These are phyloP conservation scores for Tapera naevia DNA, from an alignment of 2,797 vertebrate species.

Conservation along the genomic window DNA sequence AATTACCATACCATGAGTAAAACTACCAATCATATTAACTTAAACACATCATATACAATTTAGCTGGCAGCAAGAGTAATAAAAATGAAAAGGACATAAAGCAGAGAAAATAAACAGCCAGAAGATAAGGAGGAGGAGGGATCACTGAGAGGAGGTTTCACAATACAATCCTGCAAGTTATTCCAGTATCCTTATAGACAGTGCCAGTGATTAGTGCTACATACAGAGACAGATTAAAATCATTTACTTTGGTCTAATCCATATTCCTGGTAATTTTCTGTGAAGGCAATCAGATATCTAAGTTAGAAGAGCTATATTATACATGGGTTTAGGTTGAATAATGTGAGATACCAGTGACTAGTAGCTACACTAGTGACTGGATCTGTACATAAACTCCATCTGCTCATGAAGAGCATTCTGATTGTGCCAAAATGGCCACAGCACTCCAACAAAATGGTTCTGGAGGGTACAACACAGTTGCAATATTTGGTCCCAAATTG, in stretches of 20 bases:
- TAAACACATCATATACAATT: slow-evolving; percentile 15
- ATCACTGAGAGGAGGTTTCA: neutral
- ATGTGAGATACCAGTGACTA: neutral
- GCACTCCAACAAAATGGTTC: neutral
- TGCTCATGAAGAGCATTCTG: neutral
- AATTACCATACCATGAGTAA: neutral
- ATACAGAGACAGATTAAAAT: neutral
- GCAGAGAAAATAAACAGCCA: neutral
- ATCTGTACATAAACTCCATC: neutral
- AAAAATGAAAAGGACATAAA: neutral
- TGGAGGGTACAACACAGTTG: neutral
- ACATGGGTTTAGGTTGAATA: neutral
- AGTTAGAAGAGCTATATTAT: neutral
- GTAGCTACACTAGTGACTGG: neutral
- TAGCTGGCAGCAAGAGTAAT: neutral
- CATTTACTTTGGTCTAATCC: neutral
- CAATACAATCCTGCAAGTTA: neutral
- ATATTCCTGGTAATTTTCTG: neutral
- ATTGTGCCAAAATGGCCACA: neutral
- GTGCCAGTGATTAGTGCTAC: rapidly evolving
- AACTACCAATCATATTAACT: neutral
- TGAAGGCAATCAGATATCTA: neutral
- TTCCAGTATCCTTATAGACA: neutral
- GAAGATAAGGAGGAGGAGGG: neutral
- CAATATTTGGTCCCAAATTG: neutral